These are phyloP conservation scores for Spermophilus dauricus DNA, from an alignment of 2,113 vertebrate genomes.

Conservation along the genomic window DNA sequence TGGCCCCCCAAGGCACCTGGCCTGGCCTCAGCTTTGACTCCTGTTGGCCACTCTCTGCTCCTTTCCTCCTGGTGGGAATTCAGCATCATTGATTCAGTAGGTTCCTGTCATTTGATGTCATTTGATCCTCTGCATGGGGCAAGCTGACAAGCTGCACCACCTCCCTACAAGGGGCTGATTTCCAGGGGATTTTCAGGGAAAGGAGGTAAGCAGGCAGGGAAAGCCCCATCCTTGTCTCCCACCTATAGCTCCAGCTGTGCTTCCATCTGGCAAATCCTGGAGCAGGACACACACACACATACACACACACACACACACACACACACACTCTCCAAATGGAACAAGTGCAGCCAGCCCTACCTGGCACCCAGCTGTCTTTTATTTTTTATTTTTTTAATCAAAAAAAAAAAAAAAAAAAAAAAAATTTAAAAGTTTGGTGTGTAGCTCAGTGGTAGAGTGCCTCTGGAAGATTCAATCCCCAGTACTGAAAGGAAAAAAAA, in stretches of 20 bases:
- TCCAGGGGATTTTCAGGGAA: constrained; percentile 60
- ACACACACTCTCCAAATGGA: background rate
- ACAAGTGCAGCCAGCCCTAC: constrained; percentile 37
- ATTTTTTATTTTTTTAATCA: too few species aligned
- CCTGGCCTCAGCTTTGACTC: background rate
- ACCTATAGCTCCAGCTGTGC: constrained; percentile 76
- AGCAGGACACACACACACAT: constrained; percentile 37
- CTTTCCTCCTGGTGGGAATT: constrained; percentile 32
- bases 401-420: background rate
- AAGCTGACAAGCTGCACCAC: background rate
- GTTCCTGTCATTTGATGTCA: background rate
- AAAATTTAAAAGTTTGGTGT: background rate
- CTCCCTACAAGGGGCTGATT: background rate
- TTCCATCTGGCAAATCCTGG: constrained; percentile 76
- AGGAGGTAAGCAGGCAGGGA: background rate
- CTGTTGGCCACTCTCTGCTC: background rate
- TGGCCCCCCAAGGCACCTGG: background rate
- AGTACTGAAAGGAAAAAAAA: background rate
- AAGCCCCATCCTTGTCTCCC: constrained; percentile 7
- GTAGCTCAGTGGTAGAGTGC: background rate
- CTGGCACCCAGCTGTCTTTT: constrained; percentile 59
- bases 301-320: background rate
- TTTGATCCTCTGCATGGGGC: constrained; percentile 6
- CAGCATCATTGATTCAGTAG: background rate
- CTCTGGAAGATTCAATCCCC: background rate